Percentiles rank a stretch among this genome's conserved stretches.
These are phyloP conservation scores for Rhinolophus ferrumequinum DNA, from an alignment of 2,113 vertebrate genomes.

Conservation along the genomic window DNA sequence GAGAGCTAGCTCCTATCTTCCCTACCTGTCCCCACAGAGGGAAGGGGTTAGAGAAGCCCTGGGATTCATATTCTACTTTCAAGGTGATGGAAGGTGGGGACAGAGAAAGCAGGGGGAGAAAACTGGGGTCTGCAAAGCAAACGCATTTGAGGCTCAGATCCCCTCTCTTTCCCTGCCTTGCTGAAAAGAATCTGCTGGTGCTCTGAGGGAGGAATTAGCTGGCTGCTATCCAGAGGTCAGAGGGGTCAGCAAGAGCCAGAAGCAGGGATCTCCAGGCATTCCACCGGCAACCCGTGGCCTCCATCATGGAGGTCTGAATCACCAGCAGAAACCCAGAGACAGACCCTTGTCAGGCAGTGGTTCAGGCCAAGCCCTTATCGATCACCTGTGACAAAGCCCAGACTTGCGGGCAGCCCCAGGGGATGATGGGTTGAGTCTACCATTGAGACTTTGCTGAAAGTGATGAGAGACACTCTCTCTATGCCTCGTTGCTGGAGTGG, in stretches of 20 bases:
- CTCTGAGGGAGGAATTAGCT: background rate
- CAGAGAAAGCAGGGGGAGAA: background rate
- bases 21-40: background rate
- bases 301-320: background rate
- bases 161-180: background rate
- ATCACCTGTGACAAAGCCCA: background rate
- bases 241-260: background rate
- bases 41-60: background rate
- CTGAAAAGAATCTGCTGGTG: background rate
- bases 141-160: no score
- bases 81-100: background rate
- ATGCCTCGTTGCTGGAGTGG: background rate
- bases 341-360: background rate
- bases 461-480: fast-evolving
- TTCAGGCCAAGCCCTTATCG: background rate
- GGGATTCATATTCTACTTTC: background rate
- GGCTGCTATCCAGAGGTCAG: background rate
- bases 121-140: background rate
- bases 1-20: background rate
- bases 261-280: no score
- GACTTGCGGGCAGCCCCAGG: background rate
- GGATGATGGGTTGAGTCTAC: background rate
- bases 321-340: background rate
- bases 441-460: background rate
- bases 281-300: fast-evolving